Percentiles rank a stretch among this genome's conserved stretches.
Conservation (phyloP, 2,888 invertebrate genomes). For the Cataglyphis albicans region DNA sequence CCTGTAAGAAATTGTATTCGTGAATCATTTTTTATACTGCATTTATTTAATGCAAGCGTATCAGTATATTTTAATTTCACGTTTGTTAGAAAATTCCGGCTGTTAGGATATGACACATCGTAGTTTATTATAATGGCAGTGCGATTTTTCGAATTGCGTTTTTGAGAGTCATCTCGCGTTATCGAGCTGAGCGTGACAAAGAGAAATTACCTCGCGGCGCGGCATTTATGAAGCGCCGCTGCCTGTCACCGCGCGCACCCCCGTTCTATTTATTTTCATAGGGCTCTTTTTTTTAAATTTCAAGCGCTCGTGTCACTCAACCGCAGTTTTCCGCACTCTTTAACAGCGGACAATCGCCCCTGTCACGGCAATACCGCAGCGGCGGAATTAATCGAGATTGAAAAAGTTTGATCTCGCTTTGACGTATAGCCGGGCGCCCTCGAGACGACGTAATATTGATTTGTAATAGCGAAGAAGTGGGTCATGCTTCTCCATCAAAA, state of each 20-base stretch:
- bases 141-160: slow-evolving; percentile 52
- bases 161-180: slow-evolving; percentile 57
- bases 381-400: slow-evolving; percentile 76
- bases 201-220: slow-evolving; percentile 67
- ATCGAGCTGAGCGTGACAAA: slow-evolving; percentile 67
- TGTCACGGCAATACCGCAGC: slow-evolving; percentile 74
- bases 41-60: background rate
- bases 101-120: background rate
- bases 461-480: slow-evolving; percentile 73
- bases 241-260: slow-evolving; percentile 74
- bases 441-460: slow-evolving; percentile 75
- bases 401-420: slow-evolving; percentile 77
- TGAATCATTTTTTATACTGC: background rate
- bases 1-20: background rate
- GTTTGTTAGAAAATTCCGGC: slow-evolving; percentile 3
- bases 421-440: slow-evolving; percentile 72
- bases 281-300: slow-evolving; percentile 72
- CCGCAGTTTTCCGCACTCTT: slow-evolving; percentile 78
- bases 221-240: slow-evolving; percentile 71
- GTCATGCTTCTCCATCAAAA: slow-evolving; percentile 69
- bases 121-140: slow-evolving; percentile 41
- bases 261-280: slow-evolving; percentile 75
- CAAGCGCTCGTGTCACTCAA: slow-evolving; percentile 76
- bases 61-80: background rate
- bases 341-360: slow-evolving; percentile 74